Percentiles rank a stretch among this genome's conserved stretches.
phyloP scores from a whole-genome alignment of 1,140 invertebrate genomes.

The Drosophila chauvacae region DNA sequence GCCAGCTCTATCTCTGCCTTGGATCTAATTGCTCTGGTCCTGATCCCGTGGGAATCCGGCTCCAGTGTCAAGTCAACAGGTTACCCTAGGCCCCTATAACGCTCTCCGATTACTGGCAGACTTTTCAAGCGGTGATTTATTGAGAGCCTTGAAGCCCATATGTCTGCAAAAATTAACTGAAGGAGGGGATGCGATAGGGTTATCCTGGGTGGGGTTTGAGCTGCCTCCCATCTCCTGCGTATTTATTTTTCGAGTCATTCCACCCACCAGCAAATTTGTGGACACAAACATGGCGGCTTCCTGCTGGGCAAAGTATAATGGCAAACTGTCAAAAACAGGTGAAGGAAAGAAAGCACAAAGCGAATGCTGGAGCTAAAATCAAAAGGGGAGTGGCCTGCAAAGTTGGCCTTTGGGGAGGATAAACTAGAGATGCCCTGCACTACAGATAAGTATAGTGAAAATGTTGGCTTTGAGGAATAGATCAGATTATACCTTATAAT shows the following conservation, averaged over 20 bases:
- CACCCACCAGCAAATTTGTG: not conserved
- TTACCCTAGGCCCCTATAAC: slow-evolving; percentile 52
- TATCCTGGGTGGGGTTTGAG: not conserved
- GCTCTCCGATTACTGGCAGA: slow-evolving; percentile 68
- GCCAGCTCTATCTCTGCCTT: slow-evolving; percentile 32
- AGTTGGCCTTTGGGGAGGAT: not conserved
- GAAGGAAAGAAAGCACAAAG: slow-evolving; percentile 48
- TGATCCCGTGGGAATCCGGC: slow-evolving; percentile 62
- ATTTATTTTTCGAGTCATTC: not conserved
- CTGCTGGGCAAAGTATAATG: slow-evolving; percentile 73
- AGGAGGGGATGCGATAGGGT: not conserved
- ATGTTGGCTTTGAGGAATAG: not conserved
- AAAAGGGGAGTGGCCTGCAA: not conserved
- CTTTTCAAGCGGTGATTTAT: not conserved
- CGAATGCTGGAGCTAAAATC: slow-evolving; percentile 1
- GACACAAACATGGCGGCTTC: slow-evolving; percentile 70
- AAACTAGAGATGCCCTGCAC: slow-evolving; percentile 19
- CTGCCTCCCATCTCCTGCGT: not conserved
- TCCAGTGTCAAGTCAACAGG: slow-evolving; percentile 54
- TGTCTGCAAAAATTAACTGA: slow-evolving; percentile 23
- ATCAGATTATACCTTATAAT: not conserved
- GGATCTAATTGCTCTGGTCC: slow-evolving; percentile 50
- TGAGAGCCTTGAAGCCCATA: slow-evolving; percentile 27
- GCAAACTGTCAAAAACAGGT: slow-evolving; percentile 78
- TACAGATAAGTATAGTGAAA: not conserved